Evolutionary conservation across 2,888 invertebrate genomes (phyloP).

Genomic region (Drosophila glabriapex): DNA sequence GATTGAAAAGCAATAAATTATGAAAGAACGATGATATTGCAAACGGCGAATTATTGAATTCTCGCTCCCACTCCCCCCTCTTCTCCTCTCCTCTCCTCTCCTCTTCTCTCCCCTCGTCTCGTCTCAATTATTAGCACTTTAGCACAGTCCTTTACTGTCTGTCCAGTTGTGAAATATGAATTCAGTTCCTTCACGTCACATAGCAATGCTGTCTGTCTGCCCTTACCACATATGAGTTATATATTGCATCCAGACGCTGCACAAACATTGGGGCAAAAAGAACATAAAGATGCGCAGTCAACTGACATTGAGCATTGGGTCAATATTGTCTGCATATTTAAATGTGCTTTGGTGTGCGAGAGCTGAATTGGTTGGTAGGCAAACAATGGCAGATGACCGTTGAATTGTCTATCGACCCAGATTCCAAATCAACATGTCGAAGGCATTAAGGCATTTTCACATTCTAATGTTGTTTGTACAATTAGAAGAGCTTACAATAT

Average conservation of each 20-base stretch:
- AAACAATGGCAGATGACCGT: conserved; percentile 16
- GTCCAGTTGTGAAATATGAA: conserved; percentile 35
- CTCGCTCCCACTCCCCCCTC: not conserved
- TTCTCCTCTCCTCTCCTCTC: not conserved
- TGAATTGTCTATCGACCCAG: conserved; percentile 22
- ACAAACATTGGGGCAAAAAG: conserved; percentile 22
- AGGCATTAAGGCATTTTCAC: not conserved
- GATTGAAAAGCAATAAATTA: not conserved
- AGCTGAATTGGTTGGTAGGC: conserved; percentile 13
- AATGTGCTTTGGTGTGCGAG: conserved; percentile 5
- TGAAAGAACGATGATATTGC: conserved; percentile 8
- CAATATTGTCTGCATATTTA: conserved; percentile 42
- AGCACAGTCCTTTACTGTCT: conserved; percentile 18
- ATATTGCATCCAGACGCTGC: conserved; percentile 21
- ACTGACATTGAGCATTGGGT: conserved; percentile 29
- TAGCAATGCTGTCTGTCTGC: not conserved
- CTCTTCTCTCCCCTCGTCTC: not conserved
- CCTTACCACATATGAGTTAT: conserved; percentile 2
- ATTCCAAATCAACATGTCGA: not conserved
- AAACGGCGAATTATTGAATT: conserved; percentile 30
- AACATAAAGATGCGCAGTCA: conserved; percentile 19
- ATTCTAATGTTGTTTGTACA: not conserved
- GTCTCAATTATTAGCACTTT: conserved; percentile 8
- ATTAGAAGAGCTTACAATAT: not conserved
- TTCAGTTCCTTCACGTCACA: conserved; percentile 16